Evolutionary conservation across 2,797 vertebrate genomes (phyloP), one percentile per base, ranked within the genome.

Genomic region (Eidolon dupreanum): DNA sequence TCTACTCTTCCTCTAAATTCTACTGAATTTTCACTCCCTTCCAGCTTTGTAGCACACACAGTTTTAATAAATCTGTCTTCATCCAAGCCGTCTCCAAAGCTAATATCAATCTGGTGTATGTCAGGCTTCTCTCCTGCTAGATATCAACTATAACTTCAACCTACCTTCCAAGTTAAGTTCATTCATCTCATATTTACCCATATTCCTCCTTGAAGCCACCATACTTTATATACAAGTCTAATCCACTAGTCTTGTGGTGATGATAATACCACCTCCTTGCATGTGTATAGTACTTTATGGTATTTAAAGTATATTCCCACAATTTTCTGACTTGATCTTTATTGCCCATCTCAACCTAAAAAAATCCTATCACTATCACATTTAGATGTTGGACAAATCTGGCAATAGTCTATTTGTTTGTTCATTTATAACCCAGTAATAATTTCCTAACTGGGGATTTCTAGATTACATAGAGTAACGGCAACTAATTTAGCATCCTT

Each of bases 261-360:
- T 7, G 77, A 28, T 46, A 82, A 51, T 68, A n/a, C 7, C n/a
- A 38, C 26, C n/a, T 71, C n/a, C 90, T 90, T 49, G 26, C 3
- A 41, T 38, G 22, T 57, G 38, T 57, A 57, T 11, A 31, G 49
- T 36, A 79, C 17, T 61, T 61, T 36, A 20, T 51, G 63, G 55
- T n/a, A 88, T 88, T 66, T 43, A 92, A 77, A 88, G 24, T 41
- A 84, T 96, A 84, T 57, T 68, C 63, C 6, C 70, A 33, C n/a
- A 70, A 43, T 53, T 81, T 90, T 83, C 46, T 85, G 33, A 63
- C 5, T 85, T 75, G 53, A 57, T 85, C 73, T 82, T 68, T 65
- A 90, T 85, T 31, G 87, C 10, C 31, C 53, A 38, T 26, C 16
- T 61, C 20, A n/a, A 68, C 36, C 65, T 55, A 93, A 31, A 77